Percentiles rank a stretch among this genome's conserved stretches.
These are phyloP conservation scores for Chrysina gloriosa DNA, from an alignment of 2,888 invertebrate genomes.

Conservation along the genomic window DNA sequence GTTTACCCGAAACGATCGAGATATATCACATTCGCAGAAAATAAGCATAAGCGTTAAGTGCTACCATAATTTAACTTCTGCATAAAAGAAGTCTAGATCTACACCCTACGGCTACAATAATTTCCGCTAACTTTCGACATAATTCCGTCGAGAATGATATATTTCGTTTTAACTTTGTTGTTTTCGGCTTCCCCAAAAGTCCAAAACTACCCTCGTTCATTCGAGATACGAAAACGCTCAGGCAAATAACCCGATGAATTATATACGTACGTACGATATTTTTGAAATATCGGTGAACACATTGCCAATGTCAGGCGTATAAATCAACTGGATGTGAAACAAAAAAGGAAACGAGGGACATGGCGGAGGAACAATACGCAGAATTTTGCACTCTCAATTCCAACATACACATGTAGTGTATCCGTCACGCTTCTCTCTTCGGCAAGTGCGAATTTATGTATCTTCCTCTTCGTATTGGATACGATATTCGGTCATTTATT, in stretches of 20 bases:
- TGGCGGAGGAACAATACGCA: background rate
- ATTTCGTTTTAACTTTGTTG: background rate
- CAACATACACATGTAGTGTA: background rate
- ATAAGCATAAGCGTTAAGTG: no score
- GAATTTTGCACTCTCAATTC: background rate
- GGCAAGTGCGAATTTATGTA: background rate
- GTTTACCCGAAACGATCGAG: no score
- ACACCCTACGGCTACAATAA: background rate
- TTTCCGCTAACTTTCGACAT: background rate
- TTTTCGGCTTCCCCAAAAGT: background rate
- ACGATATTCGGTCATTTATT: background rate
- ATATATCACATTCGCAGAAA: no score
- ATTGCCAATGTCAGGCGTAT: background rate
- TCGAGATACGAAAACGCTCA: background rate
- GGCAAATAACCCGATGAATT: background rate
- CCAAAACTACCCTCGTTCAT: slow-evolving; percentile 3
- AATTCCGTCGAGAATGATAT: background rate
- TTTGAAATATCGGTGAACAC: slow-evolving; percentile 7
- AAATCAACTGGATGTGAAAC: background rate
- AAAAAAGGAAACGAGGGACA: background rate
- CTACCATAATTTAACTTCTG: no score
- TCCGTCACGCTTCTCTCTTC: background rate
- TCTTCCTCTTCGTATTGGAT: background rate
- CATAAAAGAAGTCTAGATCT: no score
- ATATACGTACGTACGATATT: background rate